Evolutionary conservation across 1,140 invertebrate genomes (phyloP).

Genomic region (Tetranychus cinnabarinus): DNA sequence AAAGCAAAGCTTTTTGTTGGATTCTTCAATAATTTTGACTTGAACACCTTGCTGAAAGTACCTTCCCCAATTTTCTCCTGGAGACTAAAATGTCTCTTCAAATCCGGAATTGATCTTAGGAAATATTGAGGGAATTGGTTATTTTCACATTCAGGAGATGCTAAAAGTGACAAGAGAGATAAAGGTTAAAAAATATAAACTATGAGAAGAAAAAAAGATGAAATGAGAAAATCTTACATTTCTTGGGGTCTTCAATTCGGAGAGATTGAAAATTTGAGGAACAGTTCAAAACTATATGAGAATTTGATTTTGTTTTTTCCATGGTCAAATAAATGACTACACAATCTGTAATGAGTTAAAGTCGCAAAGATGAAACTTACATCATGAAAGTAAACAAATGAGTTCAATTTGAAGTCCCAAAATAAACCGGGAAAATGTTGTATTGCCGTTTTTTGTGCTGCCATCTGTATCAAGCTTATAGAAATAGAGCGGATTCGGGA

Average conservation of each 20-base stretch:
- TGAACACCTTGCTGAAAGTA: constrained; percentile 15
- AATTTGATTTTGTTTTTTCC: background rate
- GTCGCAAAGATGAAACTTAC: too few species aligned
- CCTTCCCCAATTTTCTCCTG: constrained; percentile 12
- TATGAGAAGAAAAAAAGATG: background rate
- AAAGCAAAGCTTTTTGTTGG: constrained; percentile 13
- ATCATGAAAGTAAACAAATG: too few species aligned
- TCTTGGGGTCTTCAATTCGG: constrained; percentile 10
- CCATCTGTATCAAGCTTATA: too few species aligned
- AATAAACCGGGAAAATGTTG: too few species aligned
- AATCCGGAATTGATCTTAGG: background rate
- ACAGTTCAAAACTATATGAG: constrained; percentile 2
- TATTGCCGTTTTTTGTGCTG: too few species aligned
- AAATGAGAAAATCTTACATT: background rate
- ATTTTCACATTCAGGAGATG: background rate
- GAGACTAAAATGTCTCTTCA: constrained; percentile 11
- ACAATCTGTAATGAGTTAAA: too few species aligned
- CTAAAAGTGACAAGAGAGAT: background rate
- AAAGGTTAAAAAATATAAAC: background rate
- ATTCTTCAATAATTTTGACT: constrained; percentile 5
- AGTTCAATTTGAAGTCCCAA: too few species aligned
- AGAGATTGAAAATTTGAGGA: constrained; percentile 2
- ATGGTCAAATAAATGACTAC: background rate
- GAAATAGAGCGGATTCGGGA: too few species aligned
- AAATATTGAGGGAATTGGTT: background rate